Evolutionary conservation across 1,140 invertebrate genomes (phyloP).

Genomic region (Meloidogyne exigua): DNA sequence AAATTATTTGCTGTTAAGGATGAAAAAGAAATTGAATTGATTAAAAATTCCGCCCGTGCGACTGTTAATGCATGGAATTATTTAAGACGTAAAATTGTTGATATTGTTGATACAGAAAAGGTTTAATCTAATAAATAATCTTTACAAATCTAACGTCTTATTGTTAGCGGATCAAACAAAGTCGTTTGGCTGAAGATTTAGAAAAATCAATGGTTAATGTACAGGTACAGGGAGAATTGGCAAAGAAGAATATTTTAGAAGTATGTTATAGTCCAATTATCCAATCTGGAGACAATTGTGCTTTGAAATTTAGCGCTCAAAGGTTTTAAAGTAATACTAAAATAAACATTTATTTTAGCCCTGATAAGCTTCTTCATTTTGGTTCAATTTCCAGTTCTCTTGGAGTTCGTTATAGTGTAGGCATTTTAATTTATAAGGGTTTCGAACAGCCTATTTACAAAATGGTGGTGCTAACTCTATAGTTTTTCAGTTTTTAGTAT

Average conservation of each 20-base stretch:
- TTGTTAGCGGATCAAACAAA: conserved; percentile 81
- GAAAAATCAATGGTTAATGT: conserved; percentile 80
- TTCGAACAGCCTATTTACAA: too few relatives aligned
- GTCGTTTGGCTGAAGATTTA: conserved; percentile 88
- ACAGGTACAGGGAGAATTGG: conserved; percentile 84
- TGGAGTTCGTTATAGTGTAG: conserved; percentile 82
- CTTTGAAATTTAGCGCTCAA: conserved; percentile 87
- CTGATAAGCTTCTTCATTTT: conserved; percentile 91
- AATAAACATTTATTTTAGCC: conserved; percentile 68
- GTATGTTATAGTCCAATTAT: conserved; percentile 98
- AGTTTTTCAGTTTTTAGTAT: too few relatives aligned
- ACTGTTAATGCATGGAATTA: conserved; percentile 92
- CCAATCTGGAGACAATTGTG: conserved; percentile 94
- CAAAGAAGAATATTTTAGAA: conserved; percentile 81
- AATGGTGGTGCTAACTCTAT: too few relatives aligned
- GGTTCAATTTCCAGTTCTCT: conserved; percentile 91
- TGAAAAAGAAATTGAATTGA: conserved; percentile 83
- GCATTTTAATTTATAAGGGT: conserved; percentile 35
- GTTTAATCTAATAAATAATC: conserved; percentile 67
- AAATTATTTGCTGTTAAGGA: conserved; percentile 91
- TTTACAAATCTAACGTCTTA: conserved; percentile 16
- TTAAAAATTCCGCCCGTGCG: conserved; percentile 88
- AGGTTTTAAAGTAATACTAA: conserved; percentile 44
- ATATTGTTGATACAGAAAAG: conserved; percentile 91
- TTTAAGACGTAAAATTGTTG: conserved; percentile 94